Conservation (phyloP, 2,888 invertebrate species). For the Camptogramma bilineatum region DNA sequence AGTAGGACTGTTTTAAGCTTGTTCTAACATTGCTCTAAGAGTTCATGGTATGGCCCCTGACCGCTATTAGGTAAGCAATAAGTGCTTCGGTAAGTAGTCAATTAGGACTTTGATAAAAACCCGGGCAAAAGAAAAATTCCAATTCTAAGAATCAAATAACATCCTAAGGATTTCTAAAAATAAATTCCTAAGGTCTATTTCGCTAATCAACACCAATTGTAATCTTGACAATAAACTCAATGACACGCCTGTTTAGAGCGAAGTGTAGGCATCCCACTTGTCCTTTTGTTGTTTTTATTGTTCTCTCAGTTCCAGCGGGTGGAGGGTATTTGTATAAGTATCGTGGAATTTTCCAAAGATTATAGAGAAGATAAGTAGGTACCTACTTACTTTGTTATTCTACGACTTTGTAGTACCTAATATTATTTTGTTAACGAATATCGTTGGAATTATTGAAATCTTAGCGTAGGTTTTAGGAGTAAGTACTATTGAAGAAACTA, state of each 20-base stretch:
- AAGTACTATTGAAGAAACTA: too few species aligned
- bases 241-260: slow-evolving; percentile 4
- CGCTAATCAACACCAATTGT: slow-evolving; percentile 15
- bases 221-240: slow-evolving; percentile 13
- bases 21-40: too few species aligned
- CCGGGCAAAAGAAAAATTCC: too few species aligned
- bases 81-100: too few species aligned
- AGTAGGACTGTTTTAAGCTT: too few species aligned
- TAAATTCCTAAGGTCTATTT: slow-evolving; percentile 1
- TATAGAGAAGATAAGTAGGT: too few species aligned
- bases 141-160: background rate
- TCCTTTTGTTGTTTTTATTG: background rate
- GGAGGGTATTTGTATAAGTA: background rate
- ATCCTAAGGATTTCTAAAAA: slow-evolving; percentile 10
- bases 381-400: background rate
- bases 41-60: too few species aligned
- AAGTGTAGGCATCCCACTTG: slow-evolving; percentile 8
- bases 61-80: too few species aligned
- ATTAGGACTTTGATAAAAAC: too few species aligned
- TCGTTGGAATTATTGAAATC: too few species aligned
- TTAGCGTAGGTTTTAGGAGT: too few species aligned
- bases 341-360: background rate
- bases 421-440: background rate
- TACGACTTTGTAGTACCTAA: background rate
- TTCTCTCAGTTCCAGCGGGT: background rate